Evolutionary conservation across 2,888 invertebrate species (phyloP).

Genomic region (Synergus japonicus): DNA sequence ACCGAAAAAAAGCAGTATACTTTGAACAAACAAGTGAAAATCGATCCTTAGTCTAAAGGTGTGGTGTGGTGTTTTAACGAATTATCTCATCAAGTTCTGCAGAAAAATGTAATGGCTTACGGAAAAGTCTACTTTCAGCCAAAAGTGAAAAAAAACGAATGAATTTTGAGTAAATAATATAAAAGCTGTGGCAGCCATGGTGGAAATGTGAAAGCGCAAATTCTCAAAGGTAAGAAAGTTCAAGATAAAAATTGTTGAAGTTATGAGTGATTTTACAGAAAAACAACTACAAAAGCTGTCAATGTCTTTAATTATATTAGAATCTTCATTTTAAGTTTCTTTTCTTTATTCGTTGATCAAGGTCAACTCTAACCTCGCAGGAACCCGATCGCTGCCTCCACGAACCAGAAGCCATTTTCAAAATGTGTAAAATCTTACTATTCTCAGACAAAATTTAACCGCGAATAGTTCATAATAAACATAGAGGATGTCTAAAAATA

Average conservation of each 20-base stretch:
- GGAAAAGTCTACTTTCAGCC: neutral
- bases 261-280: neutral
- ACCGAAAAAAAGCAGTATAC: neutral
- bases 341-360: neutral
- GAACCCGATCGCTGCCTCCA: conserved; percentile 20
- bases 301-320: neutral
- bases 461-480: neutral
- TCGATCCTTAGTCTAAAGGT: neutral
- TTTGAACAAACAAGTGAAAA: neutral
- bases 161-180: neutral
- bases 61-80: neutral
- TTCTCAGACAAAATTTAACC: neutral
- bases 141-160: neutral
- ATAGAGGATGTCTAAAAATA: neutral
- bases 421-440: neutral
- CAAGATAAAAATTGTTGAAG: neutral
- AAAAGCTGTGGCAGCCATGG: neutral
- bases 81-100: neutral
- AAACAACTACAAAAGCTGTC: neutral
- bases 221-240: neutral
- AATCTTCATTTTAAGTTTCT: neutral
- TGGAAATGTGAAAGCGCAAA: neutral
- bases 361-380: conserved; percentile 22
- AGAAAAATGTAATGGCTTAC: neutral
- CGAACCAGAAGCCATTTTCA: neutral